phyloP scores from a whole-genome alignment of 2,797 vertebrate genomes.

The Enteromius anoplus region DNA sequence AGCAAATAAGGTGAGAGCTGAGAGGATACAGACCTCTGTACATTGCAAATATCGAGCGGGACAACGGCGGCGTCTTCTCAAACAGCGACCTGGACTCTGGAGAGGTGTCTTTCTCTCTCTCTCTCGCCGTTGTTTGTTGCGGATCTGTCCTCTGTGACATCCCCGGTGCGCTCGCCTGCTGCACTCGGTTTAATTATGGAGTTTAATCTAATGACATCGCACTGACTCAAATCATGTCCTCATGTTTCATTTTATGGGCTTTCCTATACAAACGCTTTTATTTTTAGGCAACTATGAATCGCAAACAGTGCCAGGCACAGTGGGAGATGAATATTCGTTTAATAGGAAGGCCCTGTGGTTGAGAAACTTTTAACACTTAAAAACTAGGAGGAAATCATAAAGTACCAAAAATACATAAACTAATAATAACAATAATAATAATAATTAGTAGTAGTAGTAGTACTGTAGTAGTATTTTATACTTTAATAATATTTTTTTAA shows the following conservation, averaged over 20 bases:
- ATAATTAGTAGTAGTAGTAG: not conserved
- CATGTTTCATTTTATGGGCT: constrained; percentile 56
- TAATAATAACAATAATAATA: not conserved
- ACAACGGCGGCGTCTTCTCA: constrained; percentile 4
- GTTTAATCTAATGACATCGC: constrained; percentile 53
- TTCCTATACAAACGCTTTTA: constrained; percentile 54
- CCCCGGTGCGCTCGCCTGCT: constrained; percentile 36
- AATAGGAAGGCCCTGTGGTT: constrained; percentile 35
- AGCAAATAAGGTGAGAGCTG: constrained; percentile 57
- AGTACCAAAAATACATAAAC: not conserved
- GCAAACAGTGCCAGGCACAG: constrained; percentile 44
- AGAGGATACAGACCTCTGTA: constrained; percentile 33
- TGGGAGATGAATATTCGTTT: constrained; percentile 49
- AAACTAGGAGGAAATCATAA: not conserved
- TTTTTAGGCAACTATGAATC: constrained; percentile 51
- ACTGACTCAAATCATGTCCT: constrained; percentile 57
- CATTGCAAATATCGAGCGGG: constrained; percentile 40
- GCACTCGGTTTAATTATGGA: constrained; percentile 62
- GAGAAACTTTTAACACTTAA: not conserved
- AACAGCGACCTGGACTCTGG: constrained; percentile 7
- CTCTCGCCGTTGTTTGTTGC: constrained; percentile 39
- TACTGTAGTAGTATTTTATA: too few relatives aligned
- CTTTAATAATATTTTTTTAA: not conserved
- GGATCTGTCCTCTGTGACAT: constrained; percentile 48
- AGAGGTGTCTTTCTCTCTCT: constrained; percentile 32